A percentile compares a stretch with the other conserved stretches of the same genome.
Conservation (phyloP, 2,888 invertebrate genomes). For the Proisotoma minuta region DNA sequence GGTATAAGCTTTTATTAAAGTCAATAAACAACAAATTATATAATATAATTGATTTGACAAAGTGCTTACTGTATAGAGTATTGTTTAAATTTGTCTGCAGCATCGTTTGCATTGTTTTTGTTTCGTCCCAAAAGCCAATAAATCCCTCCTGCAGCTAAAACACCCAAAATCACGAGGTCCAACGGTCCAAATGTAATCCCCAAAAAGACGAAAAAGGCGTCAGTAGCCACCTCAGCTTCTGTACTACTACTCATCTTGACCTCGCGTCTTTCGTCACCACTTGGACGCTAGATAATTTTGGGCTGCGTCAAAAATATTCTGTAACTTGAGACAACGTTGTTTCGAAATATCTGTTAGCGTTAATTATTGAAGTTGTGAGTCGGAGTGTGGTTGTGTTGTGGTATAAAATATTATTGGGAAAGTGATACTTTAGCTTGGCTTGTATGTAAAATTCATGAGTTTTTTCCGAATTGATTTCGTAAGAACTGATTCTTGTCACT, state of each 20-base stretch:
- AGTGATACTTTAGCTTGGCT: too few relatives aligned
- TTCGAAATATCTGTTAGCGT: too few relatives aligned
- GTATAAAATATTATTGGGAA: too few relatives aligned
- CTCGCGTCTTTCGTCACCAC: too few relatives aligned
- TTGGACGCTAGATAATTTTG: too few relatives aligned
- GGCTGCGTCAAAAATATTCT: too few relatives aligned
- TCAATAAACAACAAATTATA: background rate
- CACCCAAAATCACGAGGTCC: slow-evolving; percentile 35
- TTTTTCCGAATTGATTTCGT: too few relatives aligned
- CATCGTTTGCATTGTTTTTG: slow-evolving; percentile 54
- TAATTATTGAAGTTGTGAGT: too few relatives aligned
- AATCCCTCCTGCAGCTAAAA: slow-evolving; percentile 27
- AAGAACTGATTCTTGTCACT: too few relatives aligned
- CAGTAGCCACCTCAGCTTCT: slow-evolving; percentile 20
- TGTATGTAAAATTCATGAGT: too few relatives aligned
- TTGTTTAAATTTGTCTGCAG: slow-evolving; percentile 62
- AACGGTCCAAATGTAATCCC: slow-evolving; percentile 43
- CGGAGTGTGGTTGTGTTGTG: too few relatives aligned
- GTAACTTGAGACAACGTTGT: too few relatives aligned
- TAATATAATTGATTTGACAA: background rate
- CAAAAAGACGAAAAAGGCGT: slow-evolving; percentile 42
- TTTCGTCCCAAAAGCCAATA: slow-evolving; percentile 41
- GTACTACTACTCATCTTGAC: background rate
- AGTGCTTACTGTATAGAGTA: slow-evolving; percentile 83
- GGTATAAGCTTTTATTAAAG: slow-evolving; percentile 46